Evolutionary conservation across 2,888 invertebrate genomes (phyloP).

Genomic region (Troglohyphantes excavatus): DNA sequence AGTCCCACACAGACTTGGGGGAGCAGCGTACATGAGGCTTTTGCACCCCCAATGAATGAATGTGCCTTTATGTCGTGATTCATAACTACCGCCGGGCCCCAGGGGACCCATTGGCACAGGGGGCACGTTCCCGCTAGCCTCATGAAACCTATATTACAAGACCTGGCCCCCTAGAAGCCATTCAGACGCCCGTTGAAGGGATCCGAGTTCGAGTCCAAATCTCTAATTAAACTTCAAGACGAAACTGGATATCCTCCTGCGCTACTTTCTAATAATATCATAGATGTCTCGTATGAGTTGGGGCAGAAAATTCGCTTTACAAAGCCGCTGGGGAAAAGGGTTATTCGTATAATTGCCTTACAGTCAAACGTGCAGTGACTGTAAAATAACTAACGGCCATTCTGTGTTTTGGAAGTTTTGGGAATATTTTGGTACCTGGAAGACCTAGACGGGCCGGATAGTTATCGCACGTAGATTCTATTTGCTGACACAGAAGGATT

Average conservation of each 20-base stretch:
- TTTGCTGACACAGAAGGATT: not conserved
- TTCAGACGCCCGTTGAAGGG: slow-evolving; percentile 40
- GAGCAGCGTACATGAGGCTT: slow-evolving; percentile 30
- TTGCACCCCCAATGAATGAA: slow-evolving; percentile 60
- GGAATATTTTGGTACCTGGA: not conserved
- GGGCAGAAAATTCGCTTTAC: slow-evolving; percentile 68
- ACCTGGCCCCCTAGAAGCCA: slow-evolving; percentile 43
- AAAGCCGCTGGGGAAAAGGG: slow-evolving; percentile 68
- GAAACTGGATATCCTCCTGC: slow-evolving; percentile 33
- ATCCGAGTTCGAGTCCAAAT: slow-evolving; percentile 38
- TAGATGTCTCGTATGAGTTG: slow-evolving; percentile 45
- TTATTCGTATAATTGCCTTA: slow-evolving; percentile 66
- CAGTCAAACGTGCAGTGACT: slow-evolving; percentile 68
- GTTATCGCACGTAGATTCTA: slow-evolving; percentile 21
- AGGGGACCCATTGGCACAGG: slow-evolving; percentile 65
- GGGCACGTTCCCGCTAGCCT: slow-evolving; percentile 69
- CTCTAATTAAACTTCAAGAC: slow-evolving; percentile 72
- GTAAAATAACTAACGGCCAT: slow-evolving; percentile 41
- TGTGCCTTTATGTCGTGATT: slow-evolving; percentile 74
- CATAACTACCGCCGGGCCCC: slow-evolving; percentile 66
- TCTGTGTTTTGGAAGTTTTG: slow-evolving; percentile 47
- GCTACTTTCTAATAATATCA: slow-evolving; percentile 72
- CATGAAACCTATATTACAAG: slow-evolving; percentile 72
- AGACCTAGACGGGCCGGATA: slow-evolving; percentile 18
- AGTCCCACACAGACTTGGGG: too few species aligned